Conservation (phyloP, 1,140 invertebrate genomes). For the Drosophila asahinai region DNA sequence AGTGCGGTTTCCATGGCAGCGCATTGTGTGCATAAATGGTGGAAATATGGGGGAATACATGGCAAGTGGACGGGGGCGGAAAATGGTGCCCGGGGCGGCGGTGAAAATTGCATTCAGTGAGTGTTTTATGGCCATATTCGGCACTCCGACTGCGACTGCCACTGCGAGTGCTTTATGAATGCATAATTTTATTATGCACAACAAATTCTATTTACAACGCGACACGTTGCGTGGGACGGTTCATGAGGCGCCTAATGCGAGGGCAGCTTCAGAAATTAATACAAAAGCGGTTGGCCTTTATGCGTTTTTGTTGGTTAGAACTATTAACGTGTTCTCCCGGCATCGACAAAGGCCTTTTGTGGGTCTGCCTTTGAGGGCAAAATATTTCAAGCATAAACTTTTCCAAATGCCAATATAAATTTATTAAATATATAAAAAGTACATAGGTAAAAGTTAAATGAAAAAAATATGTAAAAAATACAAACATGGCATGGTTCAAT, state of each 20-base stretch:
- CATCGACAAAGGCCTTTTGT: too few relatives aligned
- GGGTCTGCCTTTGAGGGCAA: too few relatives aligned
- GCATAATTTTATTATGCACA: conserved; percentile 72
- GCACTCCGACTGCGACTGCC: conserved; percentile 9
- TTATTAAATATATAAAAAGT: too few relatives aligned
- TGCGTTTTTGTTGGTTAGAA: neutral
- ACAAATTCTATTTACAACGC: conserved; percentile 64
- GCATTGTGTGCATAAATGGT: conserved; percentile 24
- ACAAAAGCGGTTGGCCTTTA: neutral
- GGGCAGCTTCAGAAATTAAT: conserved; percentile 1
- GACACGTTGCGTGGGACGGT: conserved; percentile 45
- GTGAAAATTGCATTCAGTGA: conserved; percentile 49
- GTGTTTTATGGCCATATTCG: conserved; percentile 33
- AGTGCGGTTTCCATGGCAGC: conserved; percentile 22
- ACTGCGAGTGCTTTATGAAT: conserved; percentile 54
- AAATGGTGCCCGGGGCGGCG: neutral
- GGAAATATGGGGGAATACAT: neutral
- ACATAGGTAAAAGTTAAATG: too few relatives aligned
- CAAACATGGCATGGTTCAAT: too few relatives aligned
- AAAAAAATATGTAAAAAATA: too few relatives aligned
- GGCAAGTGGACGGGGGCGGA: neutral
- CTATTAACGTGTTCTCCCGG: neutral
- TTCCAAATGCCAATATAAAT: too few relatives aligned
- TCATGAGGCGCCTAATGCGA: conserved; percentile 46
- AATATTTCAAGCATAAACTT: too few relatives aligned